These are phyloP conservation scores for Myiotriccus ornatus DNA, from an alignment of 2,797 vertebrate genomes.

Conservation along the genomic window DNA sequence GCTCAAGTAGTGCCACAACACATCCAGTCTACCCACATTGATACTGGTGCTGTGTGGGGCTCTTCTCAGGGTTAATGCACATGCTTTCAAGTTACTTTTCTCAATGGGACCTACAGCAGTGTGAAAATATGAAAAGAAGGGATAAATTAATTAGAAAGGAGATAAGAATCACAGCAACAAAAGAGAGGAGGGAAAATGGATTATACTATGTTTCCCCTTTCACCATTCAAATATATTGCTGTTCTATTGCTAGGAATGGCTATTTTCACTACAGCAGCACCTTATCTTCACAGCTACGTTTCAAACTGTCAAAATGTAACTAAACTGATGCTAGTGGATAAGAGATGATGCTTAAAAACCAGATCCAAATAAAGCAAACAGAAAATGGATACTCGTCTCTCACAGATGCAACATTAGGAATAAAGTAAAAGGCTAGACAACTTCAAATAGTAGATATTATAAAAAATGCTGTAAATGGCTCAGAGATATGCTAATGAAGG, in stretches of 20 bases:
- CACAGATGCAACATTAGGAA: not conserved
- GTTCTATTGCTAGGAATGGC: not conserved
- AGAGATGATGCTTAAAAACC: not conserved
- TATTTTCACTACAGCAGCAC: not conserved
- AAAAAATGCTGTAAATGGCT: not conserved
- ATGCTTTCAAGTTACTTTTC: not conserved
- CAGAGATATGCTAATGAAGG: not conserved
- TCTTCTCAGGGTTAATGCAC: not conserved
- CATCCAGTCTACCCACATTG: not conserved
- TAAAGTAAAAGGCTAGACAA: not conserved
- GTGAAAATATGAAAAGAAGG: not conserved
- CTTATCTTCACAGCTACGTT: not conserved
- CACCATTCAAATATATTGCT: not conserved
- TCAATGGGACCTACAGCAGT: not conserved
- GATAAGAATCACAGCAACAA: not conserved
- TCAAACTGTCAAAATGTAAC: not conserved
- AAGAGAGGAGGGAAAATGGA: not conserved
- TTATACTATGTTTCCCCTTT: not conserved
- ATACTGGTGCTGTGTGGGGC: fast-evolving
- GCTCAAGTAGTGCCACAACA: not conserved
- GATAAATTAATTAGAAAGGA: not conserved
- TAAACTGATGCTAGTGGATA: not conserved
- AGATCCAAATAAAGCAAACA: not conserved
- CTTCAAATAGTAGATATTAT: not conserved
- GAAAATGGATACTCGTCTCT: not conserved